A percentile compares a stretch with the other conserved stretches of the same genome.
Conservation (phyloP, 2,888 invertebrate species). For the Spodoptera exigua region DNA sequence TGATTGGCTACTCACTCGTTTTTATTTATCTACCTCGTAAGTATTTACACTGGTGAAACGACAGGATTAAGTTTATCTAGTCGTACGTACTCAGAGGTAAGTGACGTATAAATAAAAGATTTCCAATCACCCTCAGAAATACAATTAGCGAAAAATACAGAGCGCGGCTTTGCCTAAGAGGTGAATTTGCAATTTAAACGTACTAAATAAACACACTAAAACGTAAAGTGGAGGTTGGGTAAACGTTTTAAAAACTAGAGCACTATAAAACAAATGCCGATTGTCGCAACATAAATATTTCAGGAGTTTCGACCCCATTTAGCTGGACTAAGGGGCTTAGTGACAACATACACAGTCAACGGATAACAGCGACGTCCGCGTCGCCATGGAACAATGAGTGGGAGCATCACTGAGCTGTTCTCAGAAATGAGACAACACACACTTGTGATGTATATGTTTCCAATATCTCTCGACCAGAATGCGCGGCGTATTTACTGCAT, state of each 20-base stretch:
- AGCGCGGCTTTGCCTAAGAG: too few species aligned
- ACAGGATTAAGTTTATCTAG: too few species aligned
- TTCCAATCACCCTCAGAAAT: neutral
- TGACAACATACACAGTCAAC: constrained; percentile 4
- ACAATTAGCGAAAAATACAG: constrained; percentile 4
- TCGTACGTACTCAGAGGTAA: too few species aligned
- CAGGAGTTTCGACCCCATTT: constrained; percentile 1
- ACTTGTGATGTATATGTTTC: neutral
- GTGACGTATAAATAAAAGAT: too few species aligned
- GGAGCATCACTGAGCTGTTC: neutral
- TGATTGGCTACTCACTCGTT: constrained; percentile 3
- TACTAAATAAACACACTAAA: too few species aligned
- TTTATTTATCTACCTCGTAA: neutral
- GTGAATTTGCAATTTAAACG: too few species aligned
- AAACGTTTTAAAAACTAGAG: too few species aligned
- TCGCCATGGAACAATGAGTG: neutral
- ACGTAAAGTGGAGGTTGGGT: too few species aligned
- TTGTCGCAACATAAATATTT: constrained; percentile 4
- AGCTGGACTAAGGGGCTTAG: constrained; percentile 12
- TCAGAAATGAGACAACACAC: neutral
- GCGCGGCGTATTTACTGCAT: constrained; percentile 7
- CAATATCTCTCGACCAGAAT: constrained; percentile 18
- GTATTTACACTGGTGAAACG: too few species aligned
- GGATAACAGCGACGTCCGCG: constrained; percentile 1
- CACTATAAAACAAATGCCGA: too few species aligned